Evolutionary conservation across 64 coral and sea anemone genomes (phyloP), one percentile per base, ranked within the genome.

Genomic region (Montipora capricornis): DNA sequence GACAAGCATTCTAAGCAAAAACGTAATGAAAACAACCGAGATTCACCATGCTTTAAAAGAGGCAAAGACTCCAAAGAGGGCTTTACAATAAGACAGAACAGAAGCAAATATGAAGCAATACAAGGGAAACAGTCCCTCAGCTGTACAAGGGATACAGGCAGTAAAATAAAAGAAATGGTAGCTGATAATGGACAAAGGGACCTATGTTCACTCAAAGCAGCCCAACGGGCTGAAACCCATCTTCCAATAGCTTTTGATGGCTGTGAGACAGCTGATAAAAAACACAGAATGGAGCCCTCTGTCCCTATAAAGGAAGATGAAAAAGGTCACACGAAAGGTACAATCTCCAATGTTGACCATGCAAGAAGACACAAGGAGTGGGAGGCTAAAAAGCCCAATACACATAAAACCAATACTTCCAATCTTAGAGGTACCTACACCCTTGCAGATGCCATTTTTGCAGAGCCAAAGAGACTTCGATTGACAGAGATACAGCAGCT

Each of bases 401-500:
- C 14, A 6, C 11, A 6, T 64, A 16, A 64, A 64, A 64, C 9
- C 60, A 19, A 15, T 78, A 37, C 47, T 49, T 49, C 76, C 44
- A 78, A 49, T 78, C 11, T 49, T 78, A 48, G 76, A 13, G 76
- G 45, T 49, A 17, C 47, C 0, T 78, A 49, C 76, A 78, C 76
- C 12, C 46, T 86, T 20, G 20, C 13, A n/a, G 82, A 86, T 51
- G 46, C 46, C 24, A 69, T 49, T 24, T 48, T 5, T 1, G 9
- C 37, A 76, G 89, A 95, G 88, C 22, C 88, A 52, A 77, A 92
- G 44, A 83, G 79, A 12, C 77, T 97, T 44, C 75, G 93, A n/a
- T 77, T 74, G 68, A 91, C 68, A 37, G 96, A 97, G 60, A 58
- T 97, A 12, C 75, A 92, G 68, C 96, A 97, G 12, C 61, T 97